These are phyloP conservation scores for Eupithecia inturbata DNA, from an alignment of 2,888 invertebrate genomes.

Conservation along the genomic window DNA sequence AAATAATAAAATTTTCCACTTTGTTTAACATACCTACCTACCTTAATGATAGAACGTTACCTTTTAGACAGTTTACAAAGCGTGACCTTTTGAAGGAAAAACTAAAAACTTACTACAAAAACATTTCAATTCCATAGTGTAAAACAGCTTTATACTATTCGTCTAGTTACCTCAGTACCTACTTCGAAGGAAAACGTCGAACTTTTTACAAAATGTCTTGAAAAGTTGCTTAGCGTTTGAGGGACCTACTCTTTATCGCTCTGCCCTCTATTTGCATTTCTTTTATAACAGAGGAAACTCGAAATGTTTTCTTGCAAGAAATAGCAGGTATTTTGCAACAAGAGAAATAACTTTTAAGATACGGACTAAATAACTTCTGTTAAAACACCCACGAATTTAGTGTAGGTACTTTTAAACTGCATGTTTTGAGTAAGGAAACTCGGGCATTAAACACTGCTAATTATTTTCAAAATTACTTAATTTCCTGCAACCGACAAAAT, in stretches of 20 bases:
- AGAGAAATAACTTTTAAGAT: conserved; percentile 17
- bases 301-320: conserved; percentile 39
- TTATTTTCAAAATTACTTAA: conserved; percentile 45
- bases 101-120: conserved; percentile 47
- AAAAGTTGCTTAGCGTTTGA: conserved; percentile 58
- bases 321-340: conserved; percentile 37
- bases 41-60: neutral
- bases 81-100: conserved; percentile 21
- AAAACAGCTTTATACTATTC: conserved; percentile 57
- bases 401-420: conserved; percentile 25
- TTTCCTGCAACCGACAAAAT: conserved; percentile 48
- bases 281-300: conserved; percentile 46
- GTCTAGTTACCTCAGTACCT: conserved; percentile 47
- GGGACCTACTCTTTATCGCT: conserved; percentile 50
- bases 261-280: conserved; percentile 57
- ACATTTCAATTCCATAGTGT: conserved; percentile 47
- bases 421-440: conserved; percentile 34
- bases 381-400: conserved; percentile 21
- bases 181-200: conserved; percentile 52
- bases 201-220: conserved; percentile 59
- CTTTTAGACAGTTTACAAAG: neutral
- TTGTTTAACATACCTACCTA: neutral
- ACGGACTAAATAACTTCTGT: conserved; percentile 17
- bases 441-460: conserved; percentile 34
- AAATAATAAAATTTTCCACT: neutral